Conservation (phyloP, 2,888 invertebrate genomes). For the Keiferia lycopersicella region DNA sequence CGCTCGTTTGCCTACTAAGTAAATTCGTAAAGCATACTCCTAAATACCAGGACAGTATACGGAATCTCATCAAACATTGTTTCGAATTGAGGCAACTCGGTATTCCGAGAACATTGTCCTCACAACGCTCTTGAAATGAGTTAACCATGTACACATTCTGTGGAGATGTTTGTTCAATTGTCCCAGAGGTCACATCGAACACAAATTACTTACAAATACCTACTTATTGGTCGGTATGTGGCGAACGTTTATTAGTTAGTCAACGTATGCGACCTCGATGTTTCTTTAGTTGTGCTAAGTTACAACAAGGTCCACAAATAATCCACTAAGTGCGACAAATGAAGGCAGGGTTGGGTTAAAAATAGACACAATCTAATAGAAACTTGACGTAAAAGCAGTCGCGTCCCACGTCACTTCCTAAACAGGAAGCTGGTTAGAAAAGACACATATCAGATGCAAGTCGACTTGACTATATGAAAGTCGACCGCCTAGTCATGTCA, state of each 20-base stretch:
- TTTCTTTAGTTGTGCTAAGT: background rate
- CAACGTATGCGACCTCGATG: background rate
- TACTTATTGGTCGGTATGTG: background rate
- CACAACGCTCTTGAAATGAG: background rate
- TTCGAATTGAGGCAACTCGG: background rate
- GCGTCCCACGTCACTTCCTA: constrained; percentile 3
- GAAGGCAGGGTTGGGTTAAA: background rate
- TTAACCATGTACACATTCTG: background rate
- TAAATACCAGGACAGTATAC: background rate
- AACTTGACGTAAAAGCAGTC: background rate
- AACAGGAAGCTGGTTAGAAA: background rate
- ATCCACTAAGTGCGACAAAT: background rate
- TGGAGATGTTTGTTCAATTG: constrained; percentile 14
- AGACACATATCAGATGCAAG: background rate
- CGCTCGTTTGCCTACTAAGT: background rate
- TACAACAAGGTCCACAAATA: background rate
- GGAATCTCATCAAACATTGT: background rate
- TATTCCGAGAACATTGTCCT: background rate
- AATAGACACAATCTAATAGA: constrained; percentile 8
- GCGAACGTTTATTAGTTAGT: background rate
- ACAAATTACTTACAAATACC: constrained; percentile 5
- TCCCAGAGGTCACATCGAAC: constrained; percentile 1
- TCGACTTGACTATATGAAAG: background rate
- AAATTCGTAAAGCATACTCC: background rate
- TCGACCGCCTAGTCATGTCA: background rate